Percentiles rank a stretch among this genome's conserved stretches.
Conservation (phyloP, 2,888 invertebrate species). For the Amiota minor region DNA sequence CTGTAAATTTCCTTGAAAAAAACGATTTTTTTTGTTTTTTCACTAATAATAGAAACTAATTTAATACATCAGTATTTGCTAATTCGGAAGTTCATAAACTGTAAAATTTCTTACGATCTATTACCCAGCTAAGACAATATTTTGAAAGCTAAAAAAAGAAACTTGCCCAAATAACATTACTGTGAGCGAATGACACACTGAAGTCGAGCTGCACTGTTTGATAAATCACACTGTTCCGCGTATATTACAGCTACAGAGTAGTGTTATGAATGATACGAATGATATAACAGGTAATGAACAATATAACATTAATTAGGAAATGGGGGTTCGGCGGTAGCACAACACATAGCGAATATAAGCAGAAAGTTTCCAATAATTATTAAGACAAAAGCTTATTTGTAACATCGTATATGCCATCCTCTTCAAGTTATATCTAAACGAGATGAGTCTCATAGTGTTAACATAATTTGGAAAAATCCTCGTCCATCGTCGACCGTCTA, state of each 20-base stretch:
- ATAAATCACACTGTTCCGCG: slow-evolving; percentile 31
- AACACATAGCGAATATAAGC: slow-evolving; percentile 34
- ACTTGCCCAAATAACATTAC: slow-evolving; percentile 31
- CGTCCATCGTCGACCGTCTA: slow-evolving; percentile 32
- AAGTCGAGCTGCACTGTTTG: slow-evolving; percentile 32
- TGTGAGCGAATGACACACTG: slow-evolving; percentile 20
- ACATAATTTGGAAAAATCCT: slow-evolving; percentile 28
- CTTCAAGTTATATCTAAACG: background rate
- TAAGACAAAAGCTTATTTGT: slow-evolving; percentile 30
- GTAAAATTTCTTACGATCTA: slow-evolving; percentile 27
- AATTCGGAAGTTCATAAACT: slow-evolving; percentile 36
- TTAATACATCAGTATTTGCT: slow-evolving; percentile 37
- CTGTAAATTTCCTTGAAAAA: background rate
- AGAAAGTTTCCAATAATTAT: slow-evolving; percentile 18
- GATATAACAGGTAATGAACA: slow-evolving; percentile 30
- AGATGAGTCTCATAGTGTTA: background rate
- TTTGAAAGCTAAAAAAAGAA: slow-evolving; percentile 28
- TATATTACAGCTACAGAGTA: slow-evolving; percentile 35
- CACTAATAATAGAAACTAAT: slow-evolving; percentile 31
- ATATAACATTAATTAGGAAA: slow-evolving; percentile 32
- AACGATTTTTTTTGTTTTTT: slow-evolving; percentile 36
- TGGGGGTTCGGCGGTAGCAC: slow-evolving; percentile 34
- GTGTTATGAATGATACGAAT: slow-evolving; percentile 19
- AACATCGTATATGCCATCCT: slow-evolving; percentile 31
- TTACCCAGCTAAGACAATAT: slow-evolving; percentile 33